phyloP scores from a whole-genome alignment of 2,113 vertebrate genomes.

The Ceyx cyanopectus region DNA sequence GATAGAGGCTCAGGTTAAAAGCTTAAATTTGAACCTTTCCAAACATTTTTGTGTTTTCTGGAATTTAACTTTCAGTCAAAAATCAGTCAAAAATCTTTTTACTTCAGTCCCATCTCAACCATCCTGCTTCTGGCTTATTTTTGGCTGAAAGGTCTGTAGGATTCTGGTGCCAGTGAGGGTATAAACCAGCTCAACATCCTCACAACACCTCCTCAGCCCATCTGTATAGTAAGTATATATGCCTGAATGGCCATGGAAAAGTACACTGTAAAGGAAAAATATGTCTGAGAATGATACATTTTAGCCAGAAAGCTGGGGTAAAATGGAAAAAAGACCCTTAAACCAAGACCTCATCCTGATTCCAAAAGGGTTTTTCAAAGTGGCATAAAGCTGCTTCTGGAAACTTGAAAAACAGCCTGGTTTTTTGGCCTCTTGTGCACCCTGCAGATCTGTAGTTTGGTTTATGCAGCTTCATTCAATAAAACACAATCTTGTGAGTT shows the following conservation, averaged over 20 bases:
- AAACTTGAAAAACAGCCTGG: not conserved
- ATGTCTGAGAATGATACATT: conserved; percentile 12
- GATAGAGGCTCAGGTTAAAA: conserved; percentile 6
- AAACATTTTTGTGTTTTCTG: not conserved
- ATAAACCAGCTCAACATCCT: conserved; percentile 13
- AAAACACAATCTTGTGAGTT: not conserved
- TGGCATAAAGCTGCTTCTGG: conserved; percentile 36
- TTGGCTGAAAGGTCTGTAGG: not conserved
- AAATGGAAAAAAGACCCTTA: conserved; percentile 63
- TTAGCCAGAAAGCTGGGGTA: conserved; percentile 45
- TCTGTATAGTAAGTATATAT: not conserved
- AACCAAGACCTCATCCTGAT: conserved; percentile 41
- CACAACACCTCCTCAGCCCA: conserved; percentile 4
- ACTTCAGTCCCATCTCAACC: not conserved
- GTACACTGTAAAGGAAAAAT: conserved; percentile 52
- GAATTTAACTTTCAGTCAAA: not conserved
- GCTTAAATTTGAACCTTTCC: not conserved
- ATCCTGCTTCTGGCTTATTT: not conserved
- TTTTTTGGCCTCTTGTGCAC: not conserved
- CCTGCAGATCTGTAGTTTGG: not conserved
- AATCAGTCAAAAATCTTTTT: not conserved
- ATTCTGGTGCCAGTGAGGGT: not conserved
- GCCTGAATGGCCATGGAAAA: conserved; percentile 38
- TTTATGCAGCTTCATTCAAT: not conserved
- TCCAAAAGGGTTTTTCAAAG: conserved; percentile 21